These are phyloP conservation scores for Catotricha subobsoleta DNA, from an alignment of 2,888 invertebrate species.

Conservation along the genomic window DNA sequence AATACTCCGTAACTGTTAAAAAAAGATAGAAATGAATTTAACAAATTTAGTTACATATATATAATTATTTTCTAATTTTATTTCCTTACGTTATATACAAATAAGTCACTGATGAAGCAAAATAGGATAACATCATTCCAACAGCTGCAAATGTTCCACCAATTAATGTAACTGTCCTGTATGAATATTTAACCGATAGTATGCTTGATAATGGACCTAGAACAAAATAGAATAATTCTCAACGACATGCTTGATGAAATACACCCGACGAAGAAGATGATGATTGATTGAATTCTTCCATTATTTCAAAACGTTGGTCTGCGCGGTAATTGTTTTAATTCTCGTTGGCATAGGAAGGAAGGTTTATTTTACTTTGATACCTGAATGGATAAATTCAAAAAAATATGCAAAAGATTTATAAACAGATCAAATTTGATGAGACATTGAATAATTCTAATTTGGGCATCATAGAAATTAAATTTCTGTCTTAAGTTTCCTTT, in stretches of 20 bases:
- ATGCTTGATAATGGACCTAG: constrained; percentile 72
- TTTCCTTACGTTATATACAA: constrained; percentile 51
- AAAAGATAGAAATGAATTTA: constrained; percentile 8
- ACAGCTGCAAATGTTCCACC: constrained; percentile 66
- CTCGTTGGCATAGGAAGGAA: too few relatives aligned
- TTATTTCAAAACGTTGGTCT: too few relatives aligned
- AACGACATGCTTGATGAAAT: not conserved
- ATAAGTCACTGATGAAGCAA: constrained; percentile 59
- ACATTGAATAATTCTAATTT: too few relatives aligned
- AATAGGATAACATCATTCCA: constrained; percentile 70
- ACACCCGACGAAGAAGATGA: too few relatives aligned
- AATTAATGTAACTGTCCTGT: constrained; percentile 61
- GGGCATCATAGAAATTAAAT: too few relatives aligned
- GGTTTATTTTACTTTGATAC: too few relatives aligned
- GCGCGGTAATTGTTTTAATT: too few relatives aligned
- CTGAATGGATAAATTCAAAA: too few relatives aligned
- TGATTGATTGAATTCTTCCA: too few relatives aligned
- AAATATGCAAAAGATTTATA: too few relatives aligned
- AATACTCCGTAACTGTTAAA: constrained; percentile 55
- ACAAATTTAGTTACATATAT: not conserved
- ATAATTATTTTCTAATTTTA: constrained; percentile 2
- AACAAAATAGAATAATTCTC: constrained; percentile 14
- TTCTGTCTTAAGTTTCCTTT: too few relatives aligned
- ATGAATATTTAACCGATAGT: constrained; percentile 67
- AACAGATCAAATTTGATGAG: too few relatives aligned